A percentile compares a stretch with the other conserved stretches of the same genome.
These are phyloP conservation scores for Mystacides longicornis DNA, from an alignment of 2,888 invertebrate genomes.

Conservation along the genomic window DNA sequence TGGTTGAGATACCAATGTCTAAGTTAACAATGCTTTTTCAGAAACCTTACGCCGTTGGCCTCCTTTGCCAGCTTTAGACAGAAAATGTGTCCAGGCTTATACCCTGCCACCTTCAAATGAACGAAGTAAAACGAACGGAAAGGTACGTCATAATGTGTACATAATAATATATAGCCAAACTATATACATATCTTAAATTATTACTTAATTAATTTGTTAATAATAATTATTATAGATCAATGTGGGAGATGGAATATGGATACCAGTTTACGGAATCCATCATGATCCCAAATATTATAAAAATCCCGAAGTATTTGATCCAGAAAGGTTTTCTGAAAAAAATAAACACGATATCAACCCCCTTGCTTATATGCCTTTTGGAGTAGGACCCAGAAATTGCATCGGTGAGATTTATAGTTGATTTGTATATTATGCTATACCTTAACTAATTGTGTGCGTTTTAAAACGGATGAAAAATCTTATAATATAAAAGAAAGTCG, in stretches of 20 bases:
- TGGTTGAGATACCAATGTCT: no score
- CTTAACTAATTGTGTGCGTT: no score
- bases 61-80: conserved; percentile 37
- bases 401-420: no score
- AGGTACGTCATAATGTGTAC: neutral
- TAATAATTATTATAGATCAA: neutral
- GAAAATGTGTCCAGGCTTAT: conserved; percentile 46
- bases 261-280: neutral
- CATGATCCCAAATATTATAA: neutral
- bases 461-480: no score
- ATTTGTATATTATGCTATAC: no score
- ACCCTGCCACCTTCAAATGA: conserved; percentile 27
- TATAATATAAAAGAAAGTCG: no score
- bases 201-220: no score
- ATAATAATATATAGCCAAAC: neutral
- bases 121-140: neutral
- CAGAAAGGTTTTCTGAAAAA: conserved; percentile 1
- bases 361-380: neutral
- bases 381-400: conserved; percentile 2
- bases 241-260: neutral
- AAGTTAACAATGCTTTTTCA: no score
- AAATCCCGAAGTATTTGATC: neutral
- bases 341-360: neutral
- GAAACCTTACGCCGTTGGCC: conserved; percentile 46
- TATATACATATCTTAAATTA: no score